Percentiles rank a stretch among this genome's conserved stretches.
phyloP scores from a whole-genome alignment of 35 echinoderm and acorn worm species.

The Anneissia japonica region DNA sequence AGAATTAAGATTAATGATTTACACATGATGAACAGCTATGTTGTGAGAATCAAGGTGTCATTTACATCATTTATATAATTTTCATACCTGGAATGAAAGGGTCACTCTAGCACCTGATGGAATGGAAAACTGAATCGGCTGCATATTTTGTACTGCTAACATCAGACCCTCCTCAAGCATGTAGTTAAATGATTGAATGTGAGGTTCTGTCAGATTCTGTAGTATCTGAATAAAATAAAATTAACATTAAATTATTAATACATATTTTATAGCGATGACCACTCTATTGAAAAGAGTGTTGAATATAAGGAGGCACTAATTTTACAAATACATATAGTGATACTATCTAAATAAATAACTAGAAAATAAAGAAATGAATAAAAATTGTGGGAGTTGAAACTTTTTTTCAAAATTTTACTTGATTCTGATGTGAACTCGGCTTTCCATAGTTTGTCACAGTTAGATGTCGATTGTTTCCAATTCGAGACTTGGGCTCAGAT shows the following conservation, averaged over 20 bases:
- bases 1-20: too few relatives aligned
- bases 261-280: background rate
- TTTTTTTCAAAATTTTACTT: background rate
- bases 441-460: background rate
- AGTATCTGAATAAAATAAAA: constrained; percentile 43
- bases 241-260: background rate
- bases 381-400: background rate
- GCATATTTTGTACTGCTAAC: constrained; percentile 52
- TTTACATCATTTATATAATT: background rate
- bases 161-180: constrained; percentile 64
- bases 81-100: constrained; percentile 50
- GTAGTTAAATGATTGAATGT: constrained; percentile 93
- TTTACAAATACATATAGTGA: too few relatives aligned
- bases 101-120: constrained; percentile 50
- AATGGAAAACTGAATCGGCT: constrained; percentile 62
- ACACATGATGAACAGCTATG: too few relatives aligned
- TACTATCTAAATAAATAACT: too few relatives aligned
- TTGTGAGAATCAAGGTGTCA: too few relatives aligned
- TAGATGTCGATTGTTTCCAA: background rate
- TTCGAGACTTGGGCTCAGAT: background rate
- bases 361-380: too few relatives aligned
- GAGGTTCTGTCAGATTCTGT: constrained; percentile 71
- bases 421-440: background rate
- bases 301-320: too few relatives aligned
- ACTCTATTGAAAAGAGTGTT: too few relatives aligned